Base-by-base conservation (phyloP, 2,888 invertebrate genomes). In the Ischnus inquisitorius region DNA sequence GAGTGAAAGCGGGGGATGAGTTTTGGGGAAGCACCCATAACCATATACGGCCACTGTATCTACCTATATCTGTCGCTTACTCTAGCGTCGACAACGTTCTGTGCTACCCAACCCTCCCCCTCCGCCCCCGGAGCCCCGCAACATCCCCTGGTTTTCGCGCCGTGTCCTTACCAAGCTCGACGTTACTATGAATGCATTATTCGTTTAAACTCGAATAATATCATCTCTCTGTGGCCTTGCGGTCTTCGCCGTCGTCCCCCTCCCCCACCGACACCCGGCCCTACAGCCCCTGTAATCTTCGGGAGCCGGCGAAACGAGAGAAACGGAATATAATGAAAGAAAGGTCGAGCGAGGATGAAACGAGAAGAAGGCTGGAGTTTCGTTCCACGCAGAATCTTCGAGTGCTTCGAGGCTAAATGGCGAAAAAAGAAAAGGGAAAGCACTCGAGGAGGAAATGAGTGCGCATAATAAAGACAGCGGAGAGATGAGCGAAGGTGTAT, bases 171-270 rank as follows among this genome's bases (percentile, higher is more conserved):
- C 48, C 80, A 69, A 77, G 54, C 77, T 62, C 85, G 60, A 74
- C 83, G 74, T 74, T 28, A 72, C 81, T 62, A 77, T 68, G 76
- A 82, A 85, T 86, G 82, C 83, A 86, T 86, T 86, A 86, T 83
- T 82, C 83, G 83, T 67, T 86, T 69, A 79, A 82, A 79, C 68
- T 82, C 85, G 76, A 86, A 83, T 83, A 82, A 86, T 80, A 86
- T 79, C 82, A 79, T 78, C 62, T 72, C 62, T 72, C 48, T 72
- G 77, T 54, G 79, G 46, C 71, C 67, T 69, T 57, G 34, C 75
- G 57, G 6, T 67, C n/a, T 22, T 72, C 25, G 51, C 51, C 60
- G n/a, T n/a, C 3, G 16, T 34, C 34, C 34, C 34, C 34, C 34
- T 6, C 34, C 34, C 34, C 34, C 6, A 34, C 34, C 34, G 5